Base-by-base conservation (phyloP, 2,113 vertebrate species). In the Anhinga anhinga region DNA sequence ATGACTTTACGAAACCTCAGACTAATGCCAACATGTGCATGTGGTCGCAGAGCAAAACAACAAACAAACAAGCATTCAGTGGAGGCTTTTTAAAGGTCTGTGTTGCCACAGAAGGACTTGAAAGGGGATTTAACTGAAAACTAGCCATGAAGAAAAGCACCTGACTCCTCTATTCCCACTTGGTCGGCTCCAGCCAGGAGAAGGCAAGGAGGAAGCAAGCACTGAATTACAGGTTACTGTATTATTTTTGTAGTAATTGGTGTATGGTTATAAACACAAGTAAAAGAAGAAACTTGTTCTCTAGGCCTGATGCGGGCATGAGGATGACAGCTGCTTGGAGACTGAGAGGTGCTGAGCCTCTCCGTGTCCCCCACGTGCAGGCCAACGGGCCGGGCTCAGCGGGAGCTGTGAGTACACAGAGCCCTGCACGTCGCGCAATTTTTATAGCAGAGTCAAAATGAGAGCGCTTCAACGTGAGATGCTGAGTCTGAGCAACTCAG, bases 351-450 rank as follows among this genome's bases (percentile, higher is more conserved):
- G 55, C 22, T 11, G 40, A 86, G 45, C 23, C 10, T 10, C 29
- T 17, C 9, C 29, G 32, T 2, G 34, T 15, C 47, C 72, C 36
- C 5, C 0, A 2, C 38, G 40, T 7, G 47, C 45, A 13, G 38
- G n/a, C 56, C 1, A 3, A 3, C 1, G 0, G 10, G 44, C 16
- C 0, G 26, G 50, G 49, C 45, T 62, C 49, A 19, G 67, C 0
- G 1, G 56, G 62, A 85, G n/a, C 70, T 14, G 11, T 4, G 45
- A 15, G 84, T 27, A 21, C 25, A 19, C 34, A 29, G 15, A 1
- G 2, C 30, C 4, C 62, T 26, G 59, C 29, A 59, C 0, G 0
- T 19, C 0, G 0, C 26, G 10, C 13, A 1, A 1, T 9, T 85
- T 56, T 61, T n/a, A 29, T 9, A 42, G 9, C 38, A 29, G 4